Percentiles rank a stretch among this genome's conserved stretches.
These are phyloP conservation scores for Unio pictorum DNA, from an alignment of 2,888 invertebrate species.

Conservation along the genomic window DNA sequence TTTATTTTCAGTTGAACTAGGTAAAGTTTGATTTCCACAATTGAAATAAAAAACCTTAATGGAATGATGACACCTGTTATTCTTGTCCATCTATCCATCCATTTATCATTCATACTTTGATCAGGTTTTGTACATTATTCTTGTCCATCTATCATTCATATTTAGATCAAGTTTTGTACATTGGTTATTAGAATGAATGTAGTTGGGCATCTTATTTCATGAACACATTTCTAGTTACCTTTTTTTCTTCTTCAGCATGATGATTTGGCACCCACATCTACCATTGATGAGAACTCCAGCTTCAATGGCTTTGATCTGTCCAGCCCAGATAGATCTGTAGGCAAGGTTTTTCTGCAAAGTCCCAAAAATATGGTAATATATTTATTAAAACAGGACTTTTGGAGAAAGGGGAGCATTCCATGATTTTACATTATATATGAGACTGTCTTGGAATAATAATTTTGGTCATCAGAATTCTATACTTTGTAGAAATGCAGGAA, in stretches of 20 bases:
- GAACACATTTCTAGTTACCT: not conserved
- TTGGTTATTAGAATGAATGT: too few relatives aligned
- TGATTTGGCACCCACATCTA: slow-evolving; percentile 30
- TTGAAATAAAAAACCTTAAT: too few relatives aligned
- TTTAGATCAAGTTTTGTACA: too few relatives aligned
- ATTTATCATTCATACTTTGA: too few relatives aligned
- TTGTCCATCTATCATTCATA: too few relatives aligned
- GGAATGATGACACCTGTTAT: too few relatives aligned
- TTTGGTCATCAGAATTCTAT: not conserved
- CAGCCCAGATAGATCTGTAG: slow-evolving; percentile 31
- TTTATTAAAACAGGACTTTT: not conserved
- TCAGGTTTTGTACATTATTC: too few relatives aligned
- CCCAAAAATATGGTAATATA: slow-evolving; percentile 18
- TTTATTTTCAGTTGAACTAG: too few relatives aligned
- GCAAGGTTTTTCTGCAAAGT: slow-evolving; percentile 26
- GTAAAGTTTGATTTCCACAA: too few relatives aligned
- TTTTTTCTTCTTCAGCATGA: slow-evolving; percentile 26
- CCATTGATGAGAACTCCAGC: slow-evolving; percentile 9
- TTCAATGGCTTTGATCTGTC: slow-evolving; percentile 35
- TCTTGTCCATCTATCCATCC: too few relatives aligned
- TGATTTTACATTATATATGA: not conserved
- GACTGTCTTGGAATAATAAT: not conserved
- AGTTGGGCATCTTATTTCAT: too few relatives aligned
- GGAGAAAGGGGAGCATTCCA: not conserved
- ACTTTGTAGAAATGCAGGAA: slow-evolving; percentile 1